Evolutionary conservation across 2,797 vertebrate genomes (phyloP), one percentile per base, ranked within the genome.

Genomic region (Onychomys torridus): DNA sequence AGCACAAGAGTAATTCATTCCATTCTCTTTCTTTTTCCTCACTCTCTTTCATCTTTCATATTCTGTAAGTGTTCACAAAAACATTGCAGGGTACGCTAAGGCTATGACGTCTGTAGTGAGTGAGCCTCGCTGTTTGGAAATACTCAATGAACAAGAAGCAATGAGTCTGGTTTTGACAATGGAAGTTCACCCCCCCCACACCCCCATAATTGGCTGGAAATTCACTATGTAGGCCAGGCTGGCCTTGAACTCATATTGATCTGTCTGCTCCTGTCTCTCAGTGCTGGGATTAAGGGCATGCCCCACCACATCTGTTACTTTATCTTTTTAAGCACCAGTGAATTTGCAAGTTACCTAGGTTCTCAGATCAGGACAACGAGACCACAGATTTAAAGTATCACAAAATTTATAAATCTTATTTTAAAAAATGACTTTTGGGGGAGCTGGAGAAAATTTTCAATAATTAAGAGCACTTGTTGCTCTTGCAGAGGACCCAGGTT

Each of bases 11-110:
- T 75, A 17, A 49, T 89, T 85, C 77, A 37, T 40, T 61, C 57
- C 61, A 65, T 83, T 89, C 67, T 79, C 55, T 43, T 89, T 79
- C 49, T 78, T 43, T 55, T 86, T 25, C 1, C 52, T 83, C 14
- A 73, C 25, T 81, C 87, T 29, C 69, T 92, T 34, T 77, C 96
- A 73, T 59, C 86, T 93, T 90, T 95, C 29, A 6, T 79, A 6
- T 37, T 83, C 25, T 94, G n/a, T 43, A 81, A 89, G 65, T 83
- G 85, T 75, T 86, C 65, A 10, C 7, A 34, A 73, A 90, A 84
- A 32, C n/a, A 43, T 75, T 57, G 3, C 59, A 8, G 78, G 81
- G 71, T 59, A 23, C 40, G 57, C 29, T 71, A 61, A 49, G 32
- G 67, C 9, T 76, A 13, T 89, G 7, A 69, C 77, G 90, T 82